Evolutionary conservation across 2,888 invertebrate species (phyloP).

Genomic region (Metacarcinus magister): DNA sequence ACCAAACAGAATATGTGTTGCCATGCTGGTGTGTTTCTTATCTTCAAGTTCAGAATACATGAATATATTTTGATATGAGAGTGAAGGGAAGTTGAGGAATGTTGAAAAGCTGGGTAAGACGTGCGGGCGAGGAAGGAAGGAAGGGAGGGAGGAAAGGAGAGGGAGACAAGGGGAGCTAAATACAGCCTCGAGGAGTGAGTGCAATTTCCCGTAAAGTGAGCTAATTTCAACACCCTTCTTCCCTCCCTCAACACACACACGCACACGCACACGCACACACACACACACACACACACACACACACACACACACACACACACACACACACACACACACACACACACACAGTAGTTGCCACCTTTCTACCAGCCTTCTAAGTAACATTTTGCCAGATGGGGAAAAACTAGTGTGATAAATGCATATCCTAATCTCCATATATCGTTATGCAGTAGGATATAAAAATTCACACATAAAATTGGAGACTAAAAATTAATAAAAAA

Average conservation of each 20-base stretch:
- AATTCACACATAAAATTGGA: neutral
- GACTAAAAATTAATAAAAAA: too few relatives aligned
- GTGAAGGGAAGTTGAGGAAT: constrained; percentile 45
- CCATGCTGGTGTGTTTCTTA: neutral
- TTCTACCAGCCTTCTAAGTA: neutral
- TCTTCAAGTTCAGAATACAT: neutral
- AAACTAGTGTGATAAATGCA: neutral
- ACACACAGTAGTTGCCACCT: neutral
- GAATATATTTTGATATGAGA: constrained; percentile 19
- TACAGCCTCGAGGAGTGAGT: constrained; percentile 43
- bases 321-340: constrained; percentile 53
- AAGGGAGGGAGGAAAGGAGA: neutral
- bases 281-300: constrained; percentile 44
- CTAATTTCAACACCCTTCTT: constrained; percentile 66
- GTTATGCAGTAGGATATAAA: neutral
- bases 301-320: constrained; percentile 53
- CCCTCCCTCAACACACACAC: neutral
- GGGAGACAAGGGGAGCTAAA: constrained; percentile 13
- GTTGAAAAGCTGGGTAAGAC: constrained; percentile 14
- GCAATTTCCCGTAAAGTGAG: constrained; percentile 76
- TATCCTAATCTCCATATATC: neutral
- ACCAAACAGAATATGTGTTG: constrained; percentile 13
- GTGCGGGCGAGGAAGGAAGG: neutral
- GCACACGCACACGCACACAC: neutral
- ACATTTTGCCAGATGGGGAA: neutral